Percentiles rank a stretch among this genome's conserved stretches.
phyloP scores from a whole-genome alignment of 2,888 invertebrate genomes.

The Metallyticus violacea region DNA sequence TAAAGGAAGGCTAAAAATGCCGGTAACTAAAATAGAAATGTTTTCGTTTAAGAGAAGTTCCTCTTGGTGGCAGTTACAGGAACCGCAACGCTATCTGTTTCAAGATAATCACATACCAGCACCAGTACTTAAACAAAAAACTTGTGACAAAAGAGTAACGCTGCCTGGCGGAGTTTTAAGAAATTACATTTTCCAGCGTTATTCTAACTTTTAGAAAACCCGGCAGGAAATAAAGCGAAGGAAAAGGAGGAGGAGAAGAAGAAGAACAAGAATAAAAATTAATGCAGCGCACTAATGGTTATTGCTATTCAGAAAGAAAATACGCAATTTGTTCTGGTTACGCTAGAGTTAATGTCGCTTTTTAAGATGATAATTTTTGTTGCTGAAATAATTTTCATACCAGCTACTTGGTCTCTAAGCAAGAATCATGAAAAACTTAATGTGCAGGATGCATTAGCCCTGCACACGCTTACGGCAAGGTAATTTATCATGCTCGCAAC shows the following conservation, averaged over 20 bases:
- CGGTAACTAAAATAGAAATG: too few relatives aligned
- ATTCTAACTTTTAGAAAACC: neutral
- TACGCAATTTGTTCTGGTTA: neutral
- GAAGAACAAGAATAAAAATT: neutral
- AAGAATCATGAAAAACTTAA: neutral
- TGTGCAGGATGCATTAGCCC: neutral
- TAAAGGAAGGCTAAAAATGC: too few relatives aligned
- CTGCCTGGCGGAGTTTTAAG: neutral
- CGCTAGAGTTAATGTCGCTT: neutral
- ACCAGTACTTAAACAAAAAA: neutral
- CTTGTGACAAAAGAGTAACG: neutral
- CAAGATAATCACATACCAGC: neutral
- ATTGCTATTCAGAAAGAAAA: neutral
- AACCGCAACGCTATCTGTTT: neutral
- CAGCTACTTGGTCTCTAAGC: neutral
- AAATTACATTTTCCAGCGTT: too few relatives aligned
- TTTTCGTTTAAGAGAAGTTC: too few relatives aligned
- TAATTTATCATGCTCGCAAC: neutral
- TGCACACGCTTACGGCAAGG: neutral
- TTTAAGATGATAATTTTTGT: neutral
- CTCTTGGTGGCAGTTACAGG: neutral
- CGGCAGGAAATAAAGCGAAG: too few relatives aligned
- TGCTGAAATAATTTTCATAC: neutral
- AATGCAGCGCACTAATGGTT: neutral
- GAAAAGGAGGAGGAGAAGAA: too few relatives aligned